A percentile compares a stretch with the other conserved stretches of the same genome.
These are phyloP conservation scores for Proterorhinus semilunaris DNA, from an alignment of 2,113 vertebrate species.

Conservation along the genomic window DNA sequence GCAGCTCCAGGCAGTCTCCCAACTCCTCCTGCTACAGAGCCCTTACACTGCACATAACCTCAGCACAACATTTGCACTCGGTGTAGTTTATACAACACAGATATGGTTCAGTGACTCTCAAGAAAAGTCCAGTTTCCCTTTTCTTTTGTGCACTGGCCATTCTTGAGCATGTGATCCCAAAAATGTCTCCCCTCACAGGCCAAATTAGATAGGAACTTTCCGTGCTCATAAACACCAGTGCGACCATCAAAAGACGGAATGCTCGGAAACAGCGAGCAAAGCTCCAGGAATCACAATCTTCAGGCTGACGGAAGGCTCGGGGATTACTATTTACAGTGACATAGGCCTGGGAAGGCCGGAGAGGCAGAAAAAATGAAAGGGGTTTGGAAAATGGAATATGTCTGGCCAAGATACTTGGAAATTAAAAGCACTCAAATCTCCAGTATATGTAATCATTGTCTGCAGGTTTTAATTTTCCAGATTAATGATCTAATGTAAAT, in stretches of 20 bases:
- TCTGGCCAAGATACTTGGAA: constrained; percentile 52
- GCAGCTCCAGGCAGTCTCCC: constrained; percentile 11
- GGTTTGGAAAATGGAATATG: constrained; percentile 45
- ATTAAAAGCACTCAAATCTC: constrained; percentile 27
- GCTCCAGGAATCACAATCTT: constrained; percentile 71
- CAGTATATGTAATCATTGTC: not conserved
- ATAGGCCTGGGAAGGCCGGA: constrained; percentile 47
- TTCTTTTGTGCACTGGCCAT: constrained; percentile 36
- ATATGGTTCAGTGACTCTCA: constrained; percentile 44
- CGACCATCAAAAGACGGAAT: constrained; percentile 64
- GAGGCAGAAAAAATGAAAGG: constrained; percentile 58
- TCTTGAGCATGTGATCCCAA: constrained; percentile 43
- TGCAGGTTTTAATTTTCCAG: not conserved
- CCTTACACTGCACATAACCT: constrained; percentile 13
- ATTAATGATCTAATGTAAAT: not conserved
- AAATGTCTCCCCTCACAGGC: constrained; percentile 56
- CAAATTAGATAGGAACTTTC: constrained; percentile 74
- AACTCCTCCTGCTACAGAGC: constrained; percentile 31
- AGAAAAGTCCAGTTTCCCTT: constrained; percentile 36
- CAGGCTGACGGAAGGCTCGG: constrained; percentile 50
- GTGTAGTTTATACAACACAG: constrained; percentile 49
- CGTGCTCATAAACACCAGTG: constrained; percentile 59
- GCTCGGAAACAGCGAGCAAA: constrained; percentile 65
- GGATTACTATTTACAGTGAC: constrained; percentile 65
- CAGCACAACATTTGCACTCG: constrained; percentile 34